phyloP scores from a whole-genome alignment of 2,888 invertebrate genomes.

The Bimastos eiseni region DNA sequence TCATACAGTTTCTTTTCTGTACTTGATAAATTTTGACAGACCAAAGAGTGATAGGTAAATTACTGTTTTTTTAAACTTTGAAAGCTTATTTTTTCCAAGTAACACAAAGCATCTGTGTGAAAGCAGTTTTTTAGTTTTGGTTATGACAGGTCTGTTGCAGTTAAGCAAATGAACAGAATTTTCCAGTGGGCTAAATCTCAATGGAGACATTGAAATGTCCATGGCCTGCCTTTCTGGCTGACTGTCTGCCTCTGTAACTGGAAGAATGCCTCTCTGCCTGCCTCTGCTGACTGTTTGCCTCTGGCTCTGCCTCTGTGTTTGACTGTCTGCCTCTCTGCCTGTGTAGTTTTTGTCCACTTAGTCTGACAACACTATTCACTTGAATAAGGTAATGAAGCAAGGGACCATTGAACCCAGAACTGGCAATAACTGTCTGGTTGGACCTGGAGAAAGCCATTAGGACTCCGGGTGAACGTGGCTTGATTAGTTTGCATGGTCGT shows the following conservation, averaged over 20 bases:
- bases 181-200: neutral
- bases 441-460: neutral
- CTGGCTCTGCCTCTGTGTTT: neutral
- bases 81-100: neutral
- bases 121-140: neutral
- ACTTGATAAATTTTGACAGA: neutral
- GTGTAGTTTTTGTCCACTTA: neutral
- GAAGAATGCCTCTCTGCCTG: no score
- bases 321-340: neutral
- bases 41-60: neutral
- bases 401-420: neutral
- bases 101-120: neutral
- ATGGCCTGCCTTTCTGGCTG: neutral
- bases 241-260: no score
- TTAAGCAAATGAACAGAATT: neutral
- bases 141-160: neutral
- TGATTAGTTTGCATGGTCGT: neutral
- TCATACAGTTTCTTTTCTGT: neutral
- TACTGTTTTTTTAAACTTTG: neutral
- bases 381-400: slow-evolving; percentile 6
- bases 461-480: neutral
- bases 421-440: neutral
- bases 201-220: neutral
- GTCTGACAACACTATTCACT: neutral
- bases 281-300: no score